Base-by-base conservation (phyloP, 2,797 vertebrate species). In the Liparis tanakae region DNA sequence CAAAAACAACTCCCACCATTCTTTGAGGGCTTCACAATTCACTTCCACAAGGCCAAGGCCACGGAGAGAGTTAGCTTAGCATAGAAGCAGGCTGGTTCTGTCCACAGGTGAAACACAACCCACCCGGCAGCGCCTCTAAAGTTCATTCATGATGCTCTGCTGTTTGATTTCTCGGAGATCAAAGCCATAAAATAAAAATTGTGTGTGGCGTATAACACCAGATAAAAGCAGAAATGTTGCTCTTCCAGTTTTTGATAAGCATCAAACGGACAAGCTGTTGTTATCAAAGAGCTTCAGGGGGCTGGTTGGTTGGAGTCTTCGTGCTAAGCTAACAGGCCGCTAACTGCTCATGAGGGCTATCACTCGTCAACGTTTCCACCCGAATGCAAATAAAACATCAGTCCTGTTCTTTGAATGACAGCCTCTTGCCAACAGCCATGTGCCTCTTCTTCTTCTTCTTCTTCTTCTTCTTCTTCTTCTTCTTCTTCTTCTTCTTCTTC, bases 391-490 rank as follows among this genome's bases (percentile, higher is more conserved):
- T 46, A 65, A 76, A 54, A 20, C 25, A 25, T 67, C 7, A 17
- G 58, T 39, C 33, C 17, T 13, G 13, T 30, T 3, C 39, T 73
- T 70, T 51, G 61, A 79, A 74, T 68, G 57, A 57, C 14, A 8
- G 4, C 60, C 37, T 0, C 30, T 51, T 37, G 13, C 12, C 9
- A 4, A 81, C 70, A 58, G 79, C 59, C 10, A 30, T 41, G 65
- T 68, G 77, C 76, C 57, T 2, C 67, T 39, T 63, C 63, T 46
- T 61, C 59, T 67, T 60, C 75, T 48, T 30, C 25, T 30, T 30
- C 25, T 30, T 30, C 25, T 30, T 30, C 25, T 30, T 30, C 25
- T 30, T 30, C 25, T 30, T 30, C n/a, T n/a, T n/a, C 67, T 37
- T 63, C 63, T 46, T 61, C 59, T 67, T 60, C 75, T 48, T n/a